Base-by-base conservation (phyloP, 1,140 invertebrate genomes). In the Augochlora pura region DNA sequence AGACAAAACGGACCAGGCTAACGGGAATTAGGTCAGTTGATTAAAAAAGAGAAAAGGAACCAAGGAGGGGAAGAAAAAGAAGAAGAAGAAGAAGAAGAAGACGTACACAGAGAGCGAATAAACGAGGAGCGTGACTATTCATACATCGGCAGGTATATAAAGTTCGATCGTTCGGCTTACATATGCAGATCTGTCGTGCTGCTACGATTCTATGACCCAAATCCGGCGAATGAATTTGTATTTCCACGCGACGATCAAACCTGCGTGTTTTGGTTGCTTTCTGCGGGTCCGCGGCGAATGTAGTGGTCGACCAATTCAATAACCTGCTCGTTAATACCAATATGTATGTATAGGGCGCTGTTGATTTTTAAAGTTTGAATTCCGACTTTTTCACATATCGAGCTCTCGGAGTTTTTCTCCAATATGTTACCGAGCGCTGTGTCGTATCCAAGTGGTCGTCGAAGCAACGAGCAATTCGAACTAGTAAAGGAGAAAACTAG, bases 1-100 rank as follows among this genome's bases (percentile, higher is more conserved):
- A 63, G 59, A 62, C 32, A 69, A 70, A 70, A 69, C 60, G 64
- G 38, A 57, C 16, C 66, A 0, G 42, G 18, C 42, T 32, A 14
- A n/a, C 64, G 32, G 25, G 49, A 85, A 85, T 84, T 81, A 76
- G 83, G 80, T 79, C 83, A 82, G 52, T 80, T 32, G 68, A 76
- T 85, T 83, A 80, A 76, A 71, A 60, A 64, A 32, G 16, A 27
- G 27, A 18, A 4, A 18, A 32, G 16, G 7, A 25, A 62, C 32
- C 32, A 4, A 32, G 4, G 32, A 32, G 32, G 32, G 18, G 9
- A 62, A 16, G 5, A 38, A 63, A n/a, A 14, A 32, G 5, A 10
- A 60, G 10, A 27, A 27, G 67, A 16, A 12, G 39, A 23, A 52
- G 54, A 39, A 46, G 2, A 52, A 1, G 16, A 52, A 52, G 49